These are phyloP conservation scores for Pogonocherus hispidulus DNA, from an alignment of 2,888 invertebrate species.

Conservation along the genomic window DNA sequence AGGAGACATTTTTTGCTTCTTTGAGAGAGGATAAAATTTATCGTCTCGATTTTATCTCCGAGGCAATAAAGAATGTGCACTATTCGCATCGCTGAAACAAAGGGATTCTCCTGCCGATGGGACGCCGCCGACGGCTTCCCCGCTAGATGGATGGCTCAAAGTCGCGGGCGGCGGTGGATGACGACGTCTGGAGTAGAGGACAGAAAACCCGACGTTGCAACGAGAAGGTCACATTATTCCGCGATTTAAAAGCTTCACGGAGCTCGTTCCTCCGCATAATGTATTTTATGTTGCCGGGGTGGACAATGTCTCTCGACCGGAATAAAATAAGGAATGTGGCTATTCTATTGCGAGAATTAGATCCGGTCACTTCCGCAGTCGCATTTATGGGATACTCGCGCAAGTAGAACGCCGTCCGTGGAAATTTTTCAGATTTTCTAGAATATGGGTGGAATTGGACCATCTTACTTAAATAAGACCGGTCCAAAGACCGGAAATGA, in stretches of 20 bases:
- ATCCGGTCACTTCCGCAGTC: not conserved
- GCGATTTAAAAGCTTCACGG: not conserved
- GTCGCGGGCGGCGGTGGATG: not conserved
- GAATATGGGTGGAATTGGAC: too few relatives aligned
- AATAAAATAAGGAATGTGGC: not conserved
- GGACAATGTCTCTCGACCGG: not conserved
- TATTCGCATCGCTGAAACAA: slow-evolving; percentile 24
- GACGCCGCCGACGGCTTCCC: not conserved
- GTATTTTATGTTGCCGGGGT: not conserved
- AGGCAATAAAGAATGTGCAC: slow-evolving; percentile 27
- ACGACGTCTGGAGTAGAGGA: not conserved
- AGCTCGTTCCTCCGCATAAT: not conserved
- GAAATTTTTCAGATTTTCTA: too few relatives aligned
- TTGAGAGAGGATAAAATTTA: slow-evolving; percentile 19
- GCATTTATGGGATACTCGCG: too few relatives aligned
- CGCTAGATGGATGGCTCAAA: not conserved
- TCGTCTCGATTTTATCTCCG: slow-evolving; percentile 16
- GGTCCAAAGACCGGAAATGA: too few relatives aligned
- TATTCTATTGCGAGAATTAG: not conserved
- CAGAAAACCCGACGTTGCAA: too few relatives aligned
- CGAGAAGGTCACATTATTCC: not conserved
- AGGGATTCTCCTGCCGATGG: slow-evolving; percentile 14
- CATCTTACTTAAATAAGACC: too few relatives aligned
- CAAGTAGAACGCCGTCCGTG: too few relatives aligned
- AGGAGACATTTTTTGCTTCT: slow-evolving; percentile 10